phyloP scores from a whole-genome alignment of 2,888 invertebrate species.

The Rotaria magnacalcarata region DNA sequence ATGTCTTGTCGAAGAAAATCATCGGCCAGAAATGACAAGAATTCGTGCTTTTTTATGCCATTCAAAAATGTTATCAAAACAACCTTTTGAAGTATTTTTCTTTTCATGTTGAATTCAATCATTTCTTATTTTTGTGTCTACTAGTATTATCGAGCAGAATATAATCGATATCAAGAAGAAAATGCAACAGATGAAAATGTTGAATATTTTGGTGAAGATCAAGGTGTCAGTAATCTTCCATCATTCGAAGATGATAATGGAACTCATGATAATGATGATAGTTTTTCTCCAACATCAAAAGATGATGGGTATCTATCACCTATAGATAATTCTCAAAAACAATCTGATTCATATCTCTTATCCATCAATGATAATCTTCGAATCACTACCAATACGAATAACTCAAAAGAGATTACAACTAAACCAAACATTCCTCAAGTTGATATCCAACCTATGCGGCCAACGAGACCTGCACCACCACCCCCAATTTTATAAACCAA shows the following conservation, averaged over 20 bases:
- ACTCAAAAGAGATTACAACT: too few relatives aligned
- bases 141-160: neutral
- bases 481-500: too few relatives aligned
- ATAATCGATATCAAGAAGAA: conserved; percentile 14
- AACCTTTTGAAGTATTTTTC: neutral
- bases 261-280: neutral
- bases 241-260: neutral
- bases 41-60: neutral
- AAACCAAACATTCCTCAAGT: too few relatives aligned
- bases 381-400: too few relatives aligned
- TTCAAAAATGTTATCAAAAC: conserved; percentile 23
- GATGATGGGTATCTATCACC: neutral
- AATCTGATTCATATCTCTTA: neutral
- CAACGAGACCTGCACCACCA: too few relatives aligned
- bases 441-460: too few relatives aligned
- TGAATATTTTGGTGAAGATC: conserved; percentile 5
- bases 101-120: neutral
- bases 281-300: neutral
- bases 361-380: too few relatives aligned
- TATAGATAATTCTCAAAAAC: neutral
- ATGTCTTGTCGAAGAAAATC: neutral
- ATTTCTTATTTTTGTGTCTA: neutral
- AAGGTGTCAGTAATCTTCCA: neutral
- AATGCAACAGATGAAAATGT: neutral
- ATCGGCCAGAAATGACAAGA: neutral